Evolutionary conservation across 2,797 vertebrate genomes (phyloP), one percentile per base, ranked within the genome.

Genomic region (Lycodopsis pacificus): DNA sequence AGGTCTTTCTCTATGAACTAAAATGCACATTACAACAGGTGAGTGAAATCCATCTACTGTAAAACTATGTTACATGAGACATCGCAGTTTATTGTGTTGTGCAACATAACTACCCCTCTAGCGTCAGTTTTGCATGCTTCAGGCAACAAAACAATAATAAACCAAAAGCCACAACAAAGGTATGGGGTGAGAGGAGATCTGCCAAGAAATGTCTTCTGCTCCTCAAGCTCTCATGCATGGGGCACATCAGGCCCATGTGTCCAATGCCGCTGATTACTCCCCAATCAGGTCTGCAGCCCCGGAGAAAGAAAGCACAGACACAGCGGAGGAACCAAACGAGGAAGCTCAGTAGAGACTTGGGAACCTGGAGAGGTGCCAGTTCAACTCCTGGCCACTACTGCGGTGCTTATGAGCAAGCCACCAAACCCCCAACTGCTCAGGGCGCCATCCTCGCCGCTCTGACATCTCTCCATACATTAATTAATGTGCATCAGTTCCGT

Each of bases 21-120:
- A 71, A 19, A 51, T 51, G 46, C 22, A 72, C 30, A 22, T 51
- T 36, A 51, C 30, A 49, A 34, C 46, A 62, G 46, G 42, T 53
- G 7, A 53, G 14, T 44, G 49, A 64, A 44, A 17, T 54, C 48
- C 20, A 32, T 15, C 22, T 6, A 34, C 22, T 15, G 34, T 53
- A 15, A 70, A 65, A 3, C 14, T 10, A n/a, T 34, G 32, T 5
- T 20, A 32, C 13, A 12, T 42, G 34, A 42, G 4, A 46, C n/a
- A 17, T 54, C 7, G 9, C 15, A 40, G 20, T 22, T n/a, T 62
- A 40, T 62, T 51, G 11, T 10, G 19, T 62, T 11, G 42, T 15
- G 42, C 42, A 15, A 20, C 46, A 20, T 48, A 12, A 25, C 49
- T 53, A 48, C 8, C 42, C 42, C 42, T 17, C 3, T 11, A 51